These are phyloP conservation scores for Andrena haemorrhoa DNA, from an alignment of 2,888 invertebrate species.

Conservation along the genomic window DNA sequence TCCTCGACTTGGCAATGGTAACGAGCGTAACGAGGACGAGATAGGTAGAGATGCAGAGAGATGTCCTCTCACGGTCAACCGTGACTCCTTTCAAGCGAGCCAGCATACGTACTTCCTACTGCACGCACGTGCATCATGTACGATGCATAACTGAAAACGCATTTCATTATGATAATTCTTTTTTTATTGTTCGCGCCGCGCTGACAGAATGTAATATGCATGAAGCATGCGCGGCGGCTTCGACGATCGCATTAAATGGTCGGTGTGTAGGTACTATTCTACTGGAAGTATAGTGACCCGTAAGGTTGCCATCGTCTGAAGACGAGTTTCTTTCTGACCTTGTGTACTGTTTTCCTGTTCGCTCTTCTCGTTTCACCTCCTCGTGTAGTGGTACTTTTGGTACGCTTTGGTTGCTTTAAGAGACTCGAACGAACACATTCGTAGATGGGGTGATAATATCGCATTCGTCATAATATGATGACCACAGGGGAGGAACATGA, in stretches of 20 bases:
- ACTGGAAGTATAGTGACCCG: not conserved
- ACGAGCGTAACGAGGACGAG: conserved; percentile 43
- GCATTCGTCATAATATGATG: too few species aligned
- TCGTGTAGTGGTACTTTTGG: too few species aligned
- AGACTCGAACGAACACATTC: too few species aligned
- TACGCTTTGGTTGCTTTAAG: too few species aligned
- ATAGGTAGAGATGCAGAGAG: conserved; percentile 4
- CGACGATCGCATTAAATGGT: conserved; percentile 14
- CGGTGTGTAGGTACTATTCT: not conserved
- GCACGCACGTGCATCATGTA: conserved; percentile 21
- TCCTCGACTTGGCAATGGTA: conserved; percentile 41
- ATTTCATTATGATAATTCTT: conserved; percentile 61
- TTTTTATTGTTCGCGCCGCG: conserved; percentile 47
- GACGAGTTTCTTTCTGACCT: conserved; percentile 14
- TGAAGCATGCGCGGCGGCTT: conserved; percentile 18
- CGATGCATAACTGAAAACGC: conserved; percentile 39
- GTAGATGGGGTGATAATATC: too few species aligned
- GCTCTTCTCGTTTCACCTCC: not conserved
- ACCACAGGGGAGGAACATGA: too few species aligned
- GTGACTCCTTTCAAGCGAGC: conserved; percentile 42
- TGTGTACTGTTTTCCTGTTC: not conserved
- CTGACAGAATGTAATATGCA: conserved; percentile 61
- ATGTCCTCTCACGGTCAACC: conserved; percentile 53
- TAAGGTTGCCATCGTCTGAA: not conserved
- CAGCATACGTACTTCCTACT: conserved; percentile 36